Evolutionary conservation across 2,113 vertebrate species (phyloP).

Genomic region (Mus pahari): DNA sequence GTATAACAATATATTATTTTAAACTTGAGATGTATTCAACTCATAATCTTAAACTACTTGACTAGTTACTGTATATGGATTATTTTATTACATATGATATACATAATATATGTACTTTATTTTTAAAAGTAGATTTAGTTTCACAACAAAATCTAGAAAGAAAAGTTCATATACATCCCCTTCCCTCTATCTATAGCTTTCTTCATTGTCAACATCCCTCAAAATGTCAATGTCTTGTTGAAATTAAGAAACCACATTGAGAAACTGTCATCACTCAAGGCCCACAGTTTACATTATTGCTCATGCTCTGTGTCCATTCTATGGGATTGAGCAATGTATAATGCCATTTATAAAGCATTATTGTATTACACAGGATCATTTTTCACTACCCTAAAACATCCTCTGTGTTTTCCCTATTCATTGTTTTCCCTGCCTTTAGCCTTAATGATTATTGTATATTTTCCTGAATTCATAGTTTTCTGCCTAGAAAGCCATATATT

Average conservation of each 20-base stretch:
- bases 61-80: background rate
- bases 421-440: background rate
- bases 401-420: background rate
- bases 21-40: background rate
- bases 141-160: background rate
- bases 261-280: background rate
- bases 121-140: background rate
- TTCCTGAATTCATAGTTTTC: background rate
- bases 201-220: background rate
- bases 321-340: background rate
- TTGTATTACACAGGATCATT: background rate
- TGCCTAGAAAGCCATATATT: background rate
- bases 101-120: background rate
- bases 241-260: background rate
- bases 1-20: background rate
- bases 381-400: background rate
- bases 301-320: background rate
- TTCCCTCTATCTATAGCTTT: background rate
- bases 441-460: background rate
- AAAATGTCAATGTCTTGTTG: background rate
- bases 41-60: slow-evolving; percentile 5
- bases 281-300: background rate
- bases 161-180: background rate
- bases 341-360: background rate
- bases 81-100: background rate